Evolutionary conservation across 2,113 vertebrate species (phyloP).

Genomic region (Cathartes aura): DNA sequence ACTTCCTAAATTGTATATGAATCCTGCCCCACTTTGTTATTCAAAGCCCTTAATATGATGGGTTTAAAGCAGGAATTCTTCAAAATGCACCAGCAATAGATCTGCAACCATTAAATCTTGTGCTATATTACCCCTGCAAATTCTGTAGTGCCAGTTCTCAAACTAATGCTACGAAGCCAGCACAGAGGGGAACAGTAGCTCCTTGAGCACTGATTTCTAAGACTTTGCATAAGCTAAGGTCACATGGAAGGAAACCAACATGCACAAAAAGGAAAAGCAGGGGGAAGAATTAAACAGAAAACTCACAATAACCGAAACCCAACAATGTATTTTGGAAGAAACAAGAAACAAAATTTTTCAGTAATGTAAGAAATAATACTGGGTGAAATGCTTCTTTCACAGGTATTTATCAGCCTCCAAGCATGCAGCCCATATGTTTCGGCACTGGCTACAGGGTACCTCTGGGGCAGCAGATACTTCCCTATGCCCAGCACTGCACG

Average conservation of each 20-base stretch:
- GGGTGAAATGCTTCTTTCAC: neutral
- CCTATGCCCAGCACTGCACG: fast-evolving
- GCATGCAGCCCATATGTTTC: fast-evolving
- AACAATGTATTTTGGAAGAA: neutral
- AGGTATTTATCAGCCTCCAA: neutral
- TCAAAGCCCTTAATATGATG: neutral
- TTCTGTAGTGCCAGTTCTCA: neutral
- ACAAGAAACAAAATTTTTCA: neutral
- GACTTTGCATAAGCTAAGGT: neutral
- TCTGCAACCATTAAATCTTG: neutral
- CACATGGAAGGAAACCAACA: neutral
- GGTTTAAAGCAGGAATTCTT: neutral
- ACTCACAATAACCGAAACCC: neutral
- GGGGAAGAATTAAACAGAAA: neutral
- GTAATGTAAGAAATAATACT: neutral
- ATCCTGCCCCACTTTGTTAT: neutral
- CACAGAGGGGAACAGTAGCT: neutral
- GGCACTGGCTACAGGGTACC: neutral
- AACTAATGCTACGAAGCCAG: neutral
- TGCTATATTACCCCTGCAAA: neutral
- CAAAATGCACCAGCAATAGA: neutral
- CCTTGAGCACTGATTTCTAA: neutral
- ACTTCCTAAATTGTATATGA: neutral
- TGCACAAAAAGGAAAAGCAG: neutral
- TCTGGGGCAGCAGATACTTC: neutral